Evolutionary conservation across 2,113 vertebrate species (phyloP), one percentile per base, ranked within the genome.

Genomic region (Hyla sarda): DNA sequence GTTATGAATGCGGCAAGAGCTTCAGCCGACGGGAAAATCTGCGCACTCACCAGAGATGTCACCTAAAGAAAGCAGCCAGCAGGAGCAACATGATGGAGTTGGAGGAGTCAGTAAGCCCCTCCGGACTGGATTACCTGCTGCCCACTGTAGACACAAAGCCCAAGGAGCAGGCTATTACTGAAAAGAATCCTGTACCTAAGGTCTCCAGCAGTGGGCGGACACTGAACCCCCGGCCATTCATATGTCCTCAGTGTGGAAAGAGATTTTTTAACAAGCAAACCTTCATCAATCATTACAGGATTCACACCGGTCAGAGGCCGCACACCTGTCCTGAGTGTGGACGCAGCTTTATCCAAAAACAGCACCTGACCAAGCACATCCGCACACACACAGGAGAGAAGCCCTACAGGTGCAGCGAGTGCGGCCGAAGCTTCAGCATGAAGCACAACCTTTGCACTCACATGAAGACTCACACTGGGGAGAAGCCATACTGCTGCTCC

Each of bases 1-100:
- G 92, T 45, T 11, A 88, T 0, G 88, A 89, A 3, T 93, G 93
- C 0, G 90, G 88, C 37, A 93, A 92, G 86, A 93, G 89, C 89
- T 93, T 93, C 89, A 93, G 92, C 78, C 92, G 91, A 37, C 91
- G 92, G 52, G 91, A 91, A 47, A 92, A 93, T 48, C 89, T 93
- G 12, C 88, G 91, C 67, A 91, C 91, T 23, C 93, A 93, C 72
- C 90, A 92, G 81, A 71, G 28, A 37, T 54, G 65, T 14, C 84
- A 86, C 37, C 17, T 76, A 2, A 50, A n/a, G 3, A 37, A 28
- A 13, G 28, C 19, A 23, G 2, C 30, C 9, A 17, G 28, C 69
- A 30, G 8, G 19, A 32, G 67, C n/a, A 32, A 30, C 14, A 19
- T 23, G 54, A 12, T 11, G 5, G 8, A 10, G 19, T 6, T 30